Evolutionary conservation across 2,797 vertebrate genomes (phyloP).

Genomic region (Acipenser ruthenus): DNA sequence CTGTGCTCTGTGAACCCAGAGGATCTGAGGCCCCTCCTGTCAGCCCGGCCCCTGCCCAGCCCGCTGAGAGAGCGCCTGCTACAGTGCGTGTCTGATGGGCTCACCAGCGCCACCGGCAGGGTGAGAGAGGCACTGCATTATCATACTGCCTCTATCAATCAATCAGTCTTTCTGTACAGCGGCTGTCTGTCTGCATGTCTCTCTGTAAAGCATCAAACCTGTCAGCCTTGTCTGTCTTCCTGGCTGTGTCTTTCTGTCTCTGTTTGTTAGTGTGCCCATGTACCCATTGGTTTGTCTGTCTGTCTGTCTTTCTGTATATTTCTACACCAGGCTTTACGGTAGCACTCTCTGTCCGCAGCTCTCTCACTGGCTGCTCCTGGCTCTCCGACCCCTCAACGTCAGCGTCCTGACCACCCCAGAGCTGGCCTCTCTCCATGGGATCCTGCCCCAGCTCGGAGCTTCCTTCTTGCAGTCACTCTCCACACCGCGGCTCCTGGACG

Average conservation of each 20-base stretch:
- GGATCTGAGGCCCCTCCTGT: constrained; percentile 60
- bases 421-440: constrained; percentile 53
- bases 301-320: not conserved
- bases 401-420: constrained; percentile 48
- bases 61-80: constrained; percentile 66
- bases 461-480: constrained; percentile 65
- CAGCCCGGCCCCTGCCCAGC: constrained; percentile 47
- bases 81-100: constrained; percentile 67
- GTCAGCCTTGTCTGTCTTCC: too few relatives aligned
- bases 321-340: not conserved
- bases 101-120: constrained; percentile 61
- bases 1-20: constrained; percentile 73
- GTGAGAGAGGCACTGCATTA: constrained; percentile 42
- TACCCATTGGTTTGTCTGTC: not conserved
- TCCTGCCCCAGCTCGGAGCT: constrained; percentile 69
- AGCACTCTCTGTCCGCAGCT: constrained; percentile 45
- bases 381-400: constrained; percentile 54
- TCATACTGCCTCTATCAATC: not conserved
- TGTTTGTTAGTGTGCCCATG: too few relatives aligned
- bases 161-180: not conserved
- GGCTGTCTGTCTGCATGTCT: not conserved
- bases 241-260: too few relatives aligned
- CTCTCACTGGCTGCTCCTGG: constrained; percentile 65
- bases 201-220: too few relatives aligned
- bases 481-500: constrained; percentile 54